Conservation (phyloP, 2,113 vertebrate genomes). For the Thryonomys swinderianus region DNA sequence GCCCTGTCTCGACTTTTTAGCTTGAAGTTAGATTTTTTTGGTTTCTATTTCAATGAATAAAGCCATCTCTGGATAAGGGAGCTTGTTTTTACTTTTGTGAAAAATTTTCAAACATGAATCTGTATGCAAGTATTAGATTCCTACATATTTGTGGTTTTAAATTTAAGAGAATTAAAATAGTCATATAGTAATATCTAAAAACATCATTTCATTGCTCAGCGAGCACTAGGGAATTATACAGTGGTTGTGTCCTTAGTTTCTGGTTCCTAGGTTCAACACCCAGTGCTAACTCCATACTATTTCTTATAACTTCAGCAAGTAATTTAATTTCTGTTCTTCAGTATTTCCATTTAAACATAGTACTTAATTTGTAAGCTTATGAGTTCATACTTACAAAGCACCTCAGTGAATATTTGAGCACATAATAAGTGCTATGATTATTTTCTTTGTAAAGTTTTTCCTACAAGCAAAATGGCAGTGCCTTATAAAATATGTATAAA, state of each 20-base stretch:
- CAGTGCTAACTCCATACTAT: neutral
- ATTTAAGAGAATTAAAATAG: conserved; percentile 23
- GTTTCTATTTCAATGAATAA: neutral
- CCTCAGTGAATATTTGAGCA: neutral
- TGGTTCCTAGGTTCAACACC: neutral
- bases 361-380: neutral
- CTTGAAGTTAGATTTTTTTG: neutral
- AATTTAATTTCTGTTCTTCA: neutral
- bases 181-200: neutral
- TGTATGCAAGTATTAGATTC: neutral
- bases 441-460: conserved; percentile 12
- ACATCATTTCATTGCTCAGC: neutral
- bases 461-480: neutral
- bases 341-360: neutral
- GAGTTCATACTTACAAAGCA: neutral
- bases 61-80: neutral
- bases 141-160: conserved; percentile 19
- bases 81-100: neutral
- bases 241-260: neutral
- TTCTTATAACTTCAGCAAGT: neutral
- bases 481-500: neutral
- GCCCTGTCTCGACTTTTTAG: neutral
- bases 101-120: neutral
- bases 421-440: neutral
- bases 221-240: neutral